Percentiles rank a stretch among this genome's conserved stretches.
Conservation (phyloP, 2,888 invertebrate genomes). For the Drosophila melanocephala region DNA sequence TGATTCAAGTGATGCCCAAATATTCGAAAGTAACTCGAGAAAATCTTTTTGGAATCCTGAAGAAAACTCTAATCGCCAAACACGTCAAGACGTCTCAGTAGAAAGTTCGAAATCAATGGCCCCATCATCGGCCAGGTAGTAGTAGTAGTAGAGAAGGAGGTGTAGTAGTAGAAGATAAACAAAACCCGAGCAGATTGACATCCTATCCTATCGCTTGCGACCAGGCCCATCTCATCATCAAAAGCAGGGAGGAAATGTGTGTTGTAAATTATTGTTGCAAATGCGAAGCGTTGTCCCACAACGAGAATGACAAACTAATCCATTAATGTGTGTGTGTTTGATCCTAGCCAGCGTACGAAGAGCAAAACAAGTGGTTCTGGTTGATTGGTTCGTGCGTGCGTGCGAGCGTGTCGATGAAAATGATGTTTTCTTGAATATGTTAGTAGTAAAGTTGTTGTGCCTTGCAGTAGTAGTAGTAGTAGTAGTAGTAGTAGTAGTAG, state of each 20-base stretch:
- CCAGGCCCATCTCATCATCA: slow-evolving; percentile 28
- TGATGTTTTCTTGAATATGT: slow-evolving; percentile 46
- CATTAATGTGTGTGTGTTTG: slow-evolving; percentile 20
- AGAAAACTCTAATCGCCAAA: slow-evolving; percentile 36
- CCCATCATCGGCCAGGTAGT: slow-evolving; percentile 14
- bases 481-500: slow-evolving; percentile 1
- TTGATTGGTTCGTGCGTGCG: slow-evolving; percentile 29
- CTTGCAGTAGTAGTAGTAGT: slow-evolving; percentile 9
- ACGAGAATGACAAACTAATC: slow-evolving; percentile 37
- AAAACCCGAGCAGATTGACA: slow-evolving; percentile 26
- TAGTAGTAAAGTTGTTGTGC: slow-evolving; percentile 35
- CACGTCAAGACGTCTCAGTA: slow-evolving; percentile 31
- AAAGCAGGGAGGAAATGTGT: slow-evolving; percentile 46
- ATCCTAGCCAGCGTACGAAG: slow-evolving; percentile 45
- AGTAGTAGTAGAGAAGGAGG: slow-evolving; percentile 13
- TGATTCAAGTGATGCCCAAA: slow-evolving; percentile 17
- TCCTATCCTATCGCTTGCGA: slow-evolving; percentile 50
- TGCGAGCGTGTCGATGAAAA: slow-evolving; percentile 58
- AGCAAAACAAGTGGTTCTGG: slow-evolving; percentile 41
- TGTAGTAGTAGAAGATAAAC: slow-evolving; percentile 36
- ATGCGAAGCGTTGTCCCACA: slow-evolving; percentile 34
- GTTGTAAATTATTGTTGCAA: slow-evolving; percentile 28
- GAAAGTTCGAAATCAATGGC: slow-evolving; percentile 34
- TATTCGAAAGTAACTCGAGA: slow-evolving; percentile 20
- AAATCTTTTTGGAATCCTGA: slow-evolving; percentile 25